Base-by-base conservation (phyloP, 2,797 vertebrate genomes). In the Dendrocincla tyrannina region DNA sequence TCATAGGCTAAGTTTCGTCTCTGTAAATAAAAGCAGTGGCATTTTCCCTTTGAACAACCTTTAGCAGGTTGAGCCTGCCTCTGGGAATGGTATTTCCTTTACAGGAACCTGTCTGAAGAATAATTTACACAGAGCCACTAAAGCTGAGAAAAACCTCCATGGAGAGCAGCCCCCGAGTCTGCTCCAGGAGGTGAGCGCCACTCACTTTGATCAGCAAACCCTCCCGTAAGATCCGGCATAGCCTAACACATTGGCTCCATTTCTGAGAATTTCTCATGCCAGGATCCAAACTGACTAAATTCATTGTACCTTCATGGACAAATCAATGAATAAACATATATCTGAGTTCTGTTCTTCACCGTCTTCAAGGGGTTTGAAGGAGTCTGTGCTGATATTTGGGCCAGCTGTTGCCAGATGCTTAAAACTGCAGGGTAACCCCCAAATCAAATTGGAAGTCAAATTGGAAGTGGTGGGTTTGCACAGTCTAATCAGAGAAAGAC, bases 51-150 rank as follows among this genome's bases (percentile, higher is more conserved):
- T 77, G 53, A 83, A 77, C 67, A 83, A 85, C 53, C 28, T 77
- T 85, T 64, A 80, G 68, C 68, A 85, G 75, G 46, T 77, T 83
- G 55, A 85, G 92, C 72, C 68, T 91, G n/a, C 76, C 72, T 74
- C 56, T 5, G 5, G 67, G 82, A 83, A 94, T 18, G 37, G 1
- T 30, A 90, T 52, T 90, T 86, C 70, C 69, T 53, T 86, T 80
- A 50, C 62, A 84, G 69, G 82, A 88, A 52, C 14, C 44, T 22
- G 22, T 56, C 56, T 64, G 80, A 88, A 86, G 23, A 53, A 50
- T 87, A 92, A 91, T 59, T 93, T 66, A 64, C 80, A 77, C 17
- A 78, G 76, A 74, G 10, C 13, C 33, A 76, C 50, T 47, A 66
- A 49, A 44, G 70, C 27, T 1, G 1, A 82, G 39, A 50, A 87